phyloP scores from a whole-genome alignment of 2,113 vertebrate species.

The Hyla sarda region DNA sequence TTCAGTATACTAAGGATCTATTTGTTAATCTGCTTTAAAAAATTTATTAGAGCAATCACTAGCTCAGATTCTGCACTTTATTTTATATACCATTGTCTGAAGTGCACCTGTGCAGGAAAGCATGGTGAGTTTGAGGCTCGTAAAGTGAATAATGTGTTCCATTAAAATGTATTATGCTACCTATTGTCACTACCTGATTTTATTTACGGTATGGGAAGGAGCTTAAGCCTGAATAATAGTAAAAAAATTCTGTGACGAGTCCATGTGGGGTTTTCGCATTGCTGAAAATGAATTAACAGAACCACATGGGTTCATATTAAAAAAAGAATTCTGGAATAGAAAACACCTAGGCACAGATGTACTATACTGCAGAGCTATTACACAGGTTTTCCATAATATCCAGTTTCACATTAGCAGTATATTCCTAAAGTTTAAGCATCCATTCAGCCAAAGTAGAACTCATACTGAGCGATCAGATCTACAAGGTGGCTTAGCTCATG shows the following conservation, averaged over 20 bases:
- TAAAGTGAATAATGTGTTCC: constrained; percentile 31
- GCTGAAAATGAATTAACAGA: constrained; percentile 13
- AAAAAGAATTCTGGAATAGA: background rate
- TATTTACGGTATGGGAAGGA: constrained; percentile 23
- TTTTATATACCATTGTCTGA: background rate
- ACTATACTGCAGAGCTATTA: background rate
- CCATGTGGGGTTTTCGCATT: constrained; percentile 10
- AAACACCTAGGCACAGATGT: background rate
- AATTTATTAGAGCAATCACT: background rate
- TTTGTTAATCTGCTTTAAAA: constrained; percentile 32
- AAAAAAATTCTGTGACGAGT: constrained; percentile 4
- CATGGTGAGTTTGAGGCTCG: background rate
- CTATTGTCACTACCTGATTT: constrained; percentile 19
- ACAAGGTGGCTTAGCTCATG: background rate
- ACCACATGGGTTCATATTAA: background rate
- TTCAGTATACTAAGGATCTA: background rate
- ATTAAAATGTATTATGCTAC: constrained; percentile 31
- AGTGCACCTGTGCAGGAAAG: constrained; percentile 41
- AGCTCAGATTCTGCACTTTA: background rate
- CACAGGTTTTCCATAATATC: background rate
- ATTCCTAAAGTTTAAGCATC: background rate
- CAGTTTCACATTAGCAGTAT: constrained; percentile 7
- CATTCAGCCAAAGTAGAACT: background rate
- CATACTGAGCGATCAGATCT: background rate
- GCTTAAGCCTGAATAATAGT: constrained; percentile 10